phyloP scores from a whole-genome alignment of 1,140 invertebrate species.

The Neuroterus valhalla region DNA sequence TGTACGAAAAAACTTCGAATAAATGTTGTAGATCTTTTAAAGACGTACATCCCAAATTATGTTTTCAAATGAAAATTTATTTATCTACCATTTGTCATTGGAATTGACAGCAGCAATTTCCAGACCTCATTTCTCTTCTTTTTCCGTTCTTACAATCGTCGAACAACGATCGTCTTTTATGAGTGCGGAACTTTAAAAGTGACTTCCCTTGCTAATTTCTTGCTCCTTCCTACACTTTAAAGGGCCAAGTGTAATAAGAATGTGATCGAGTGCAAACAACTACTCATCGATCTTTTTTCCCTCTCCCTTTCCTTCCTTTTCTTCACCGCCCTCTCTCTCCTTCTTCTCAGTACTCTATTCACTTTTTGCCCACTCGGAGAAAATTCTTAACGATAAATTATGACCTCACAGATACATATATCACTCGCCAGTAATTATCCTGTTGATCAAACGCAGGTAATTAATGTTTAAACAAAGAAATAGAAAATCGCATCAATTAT shows the following conservation, averaged over 20 bases:
- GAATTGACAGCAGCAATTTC: not conserved
- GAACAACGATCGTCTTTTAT: not conserved
- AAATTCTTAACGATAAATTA: conserved; percentile 31
- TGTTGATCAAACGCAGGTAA: conserved; percentile 20
- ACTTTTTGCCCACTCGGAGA: conserved; percentile 5
- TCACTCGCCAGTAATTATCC: conserved; percentile 27
- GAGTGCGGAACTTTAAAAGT: not conserved
- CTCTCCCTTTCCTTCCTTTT: not conserved
- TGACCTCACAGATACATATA: conserved; percentile 20
- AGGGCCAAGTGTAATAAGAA: conserved; percentile 30
- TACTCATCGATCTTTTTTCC: conserved; percentile 19
- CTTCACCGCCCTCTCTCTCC: not conserved
- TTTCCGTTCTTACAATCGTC: not conserved
- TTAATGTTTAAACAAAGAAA: conserved; percentile 14
- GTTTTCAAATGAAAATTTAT: too few species aligned
- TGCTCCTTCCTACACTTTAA: conserved; percentile 11
- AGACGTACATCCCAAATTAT: too few species aligned
- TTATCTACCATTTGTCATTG: conserved; percentile 43
- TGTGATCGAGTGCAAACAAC: conserved; percentile 29
- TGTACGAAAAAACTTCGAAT: too few species aligned
- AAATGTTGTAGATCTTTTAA: too few species aligned
- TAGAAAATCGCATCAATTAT: not conserved
- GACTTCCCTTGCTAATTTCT: not conserved
- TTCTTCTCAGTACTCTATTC: conserved; percentile 24
- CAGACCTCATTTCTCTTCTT: conserved; percentile 22